These are phyloP conservation scores for Lipophrys pholis DNA, from an alignment of 2,113 vertebrate genomes.

Conservation along the genomic window DNA sequence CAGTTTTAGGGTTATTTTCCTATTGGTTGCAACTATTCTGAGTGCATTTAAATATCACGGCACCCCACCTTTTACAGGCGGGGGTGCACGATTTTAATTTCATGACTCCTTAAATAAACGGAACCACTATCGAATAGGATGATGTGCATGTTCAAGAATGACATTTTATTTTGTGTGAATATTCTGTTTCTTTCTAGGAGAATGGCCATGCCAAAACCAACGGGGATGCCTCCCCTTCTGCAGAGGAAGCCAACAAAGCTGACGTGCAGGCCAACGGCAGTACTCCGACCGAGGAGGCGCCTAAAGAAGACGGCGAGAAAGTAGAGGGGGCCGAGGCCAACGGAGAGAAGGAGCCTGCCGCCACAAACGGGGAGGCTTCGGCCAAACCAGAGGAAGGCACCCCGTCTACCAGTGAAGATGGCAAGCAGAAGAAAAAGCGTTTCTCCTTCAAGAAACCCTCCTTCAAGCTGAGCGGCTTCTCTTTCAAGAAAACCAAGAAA, in stretches of 20 bases:
- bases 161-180: background rate
- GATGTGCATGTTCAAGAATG: background rate
- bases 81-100: background rate
- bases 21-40: slow-evolving; percentile 50
- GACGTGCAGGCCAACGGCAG: slow-evolving; percentile 91
- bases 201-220: slow-evolving; percentile 92
- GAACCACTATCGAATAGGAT: too few relatives aligned
- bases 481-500: slow-evolving; percentile 90
- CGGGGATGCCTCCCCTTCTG: slow-evolving; percentile 85
- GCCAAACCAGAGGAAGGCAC: slow-evolving; percentile 79
- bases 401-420: slow-evolving; percentile 86
- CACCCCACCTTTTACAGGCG: background rate
- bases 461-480: slow-evolving; percentile 92
- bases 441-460: slow-evolving; percentile 95
- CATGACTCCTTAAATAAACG: background rate
- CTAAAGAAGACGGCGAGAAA: slow-evolving; percentile 78
- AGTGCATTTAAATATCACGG: slow-evolving; percentile 36
- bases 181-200: slow-evolving; percentile 77
- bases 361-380: slow-evolving; percentile 84
- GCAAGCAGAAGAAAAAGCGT: slow-evolving; percentile 96
- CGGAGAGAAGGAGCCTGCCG: slow-evolving; percentile 83
- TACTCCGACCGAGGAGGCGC: slow-evolving; percentile 86
- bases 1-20: slow-evolving; percentile 63
- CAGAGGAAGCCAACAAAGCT: slow-evolving; percentile 85
- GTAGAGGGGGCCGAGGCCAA: slow-evolving; percentile 71